phyloP scores from a whole-genome alignment of 2,797 vertebrate species.

The Stomatorhinus walkeri region DNA sequence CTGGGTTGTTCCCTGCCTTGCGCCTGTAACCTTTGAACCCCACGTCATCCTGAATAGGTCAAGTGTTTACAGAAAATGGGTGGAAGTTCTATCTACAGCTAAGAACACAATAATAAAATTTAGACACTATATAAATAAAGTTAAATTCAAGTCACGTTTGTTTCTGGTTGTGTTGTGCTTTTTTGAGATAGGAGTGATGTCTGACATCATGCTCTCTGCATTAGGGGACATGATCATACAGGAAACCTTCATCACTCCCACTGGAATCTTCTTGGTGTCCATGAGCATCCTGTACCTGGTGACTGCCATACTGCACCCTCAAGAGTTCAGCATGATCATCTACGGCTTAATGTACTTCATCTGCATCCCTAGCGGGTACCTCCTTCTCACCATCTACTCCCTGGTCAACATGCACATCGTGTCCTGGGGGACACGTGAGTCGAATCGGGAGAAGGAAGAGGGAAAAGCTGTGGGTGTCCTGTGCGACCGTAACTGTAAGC shows the following conservation, averaged over 20 bases:
- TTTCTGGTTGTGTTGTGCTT: background rate
- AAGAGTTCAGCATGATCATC: conserved; percentile 56
- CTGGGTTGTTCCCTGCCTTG: background rate
- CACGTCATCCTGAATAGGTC: background rate
- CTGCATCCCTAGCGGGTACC: conserved; percentile 74
- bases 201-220: background rate
- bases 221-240: conserved; percentile 67
- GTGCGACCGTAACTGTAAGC: conserved; percentile 57
- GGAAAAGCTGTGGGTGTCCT: conserved; percentile 48
- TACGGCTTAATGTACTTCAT: conserved; percentile 75
- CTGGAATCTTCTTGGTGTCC: conserved; percentile 67
- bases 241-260: conserved; percentile 65
- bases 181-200: background rate
- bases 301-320: conserved; percentile 66
- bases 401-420: conserved; percentile 72
- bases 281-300: conserved; percentile 60
- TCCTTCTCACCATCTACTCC: conserved; percentile 71
- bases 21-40: background rate
- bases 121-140: background rate
- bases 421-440: conserved; percentile 71
- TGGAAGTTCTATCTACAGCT: background rate
- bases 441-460: conserved; percentile 43
- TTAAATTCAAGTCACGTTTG: background rate
- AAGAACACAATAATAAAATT: background rate
- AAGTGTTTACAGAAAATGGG: background rate